A percentile compares a stretch with the other conserved stretches of the same genome.
Evolutionary conservation across 92 coral and sea anemone genomes (phyloP).

Genomic region (Palythoa heliodiscus): DNA sequence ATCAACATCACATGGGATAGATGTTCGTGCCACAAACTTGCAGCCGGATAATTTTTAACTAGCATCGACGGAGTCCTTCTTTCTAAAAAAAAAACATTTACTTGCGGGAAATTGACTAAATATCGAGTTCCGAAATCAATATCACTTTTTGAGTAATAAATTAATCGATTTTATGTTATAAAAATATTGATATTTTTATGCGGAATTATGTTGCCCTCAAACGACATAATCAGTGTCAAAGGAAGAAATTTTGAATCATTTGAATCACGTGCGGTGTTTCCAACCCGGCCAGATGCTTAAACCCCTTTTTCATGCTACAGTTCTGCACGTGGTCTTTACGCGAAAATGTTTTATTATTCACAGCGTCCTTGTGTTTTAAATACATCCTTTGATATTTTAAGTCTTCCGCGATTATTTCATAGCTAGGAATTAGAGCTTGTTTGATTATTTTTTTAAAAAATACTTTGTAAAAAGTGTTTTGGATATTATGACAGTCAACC

Average conservation of each 20-base stretch:
- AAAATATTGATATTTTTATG: slow-evolving; percentile 20
- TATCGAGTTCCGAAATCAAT: background rate
- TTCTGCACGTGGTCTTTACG: slow-evolving; percentile 37
- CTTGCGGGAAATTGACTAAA: background rate
- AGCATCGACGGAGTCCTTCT: background rate
- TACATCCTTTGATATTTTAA: slow-evolving; percentile 10
- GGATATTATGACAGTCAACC: background rate
- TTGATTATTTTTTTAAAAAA: background rate
- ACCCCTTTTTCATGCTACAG: slow-evolving; percentile 18
- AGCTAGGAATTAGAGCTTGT: background rate
- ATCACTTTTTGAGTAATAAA: background rate
- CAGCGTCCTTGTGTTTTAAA: background rate
- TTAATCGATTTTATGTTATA: background rate
- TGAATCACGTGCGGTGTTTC: slow-evolving; percentile 42
- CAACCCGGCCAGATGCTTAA: slow-evolving; percentile 29
- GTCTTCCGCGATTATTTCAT: background rate
- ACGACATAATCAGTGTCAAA: background rate
- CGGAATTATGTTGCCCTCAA: slow-evolving; percentile 8
- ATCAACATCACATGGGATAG: background rate
- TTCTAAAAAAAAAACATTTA: background rate
- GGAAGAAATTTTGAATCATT: background rate
- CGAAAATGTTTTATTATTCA: slow-evolving; percentile 32
- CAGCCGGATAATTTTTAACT: background rate
- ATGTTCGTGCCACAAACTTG: slow-evolving; percentile 6
- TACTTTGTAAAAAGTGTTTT: background rate